Conservation (phyloP, 2,113 vertebrate species). For the Mohoua ochrocephala region DNA sequence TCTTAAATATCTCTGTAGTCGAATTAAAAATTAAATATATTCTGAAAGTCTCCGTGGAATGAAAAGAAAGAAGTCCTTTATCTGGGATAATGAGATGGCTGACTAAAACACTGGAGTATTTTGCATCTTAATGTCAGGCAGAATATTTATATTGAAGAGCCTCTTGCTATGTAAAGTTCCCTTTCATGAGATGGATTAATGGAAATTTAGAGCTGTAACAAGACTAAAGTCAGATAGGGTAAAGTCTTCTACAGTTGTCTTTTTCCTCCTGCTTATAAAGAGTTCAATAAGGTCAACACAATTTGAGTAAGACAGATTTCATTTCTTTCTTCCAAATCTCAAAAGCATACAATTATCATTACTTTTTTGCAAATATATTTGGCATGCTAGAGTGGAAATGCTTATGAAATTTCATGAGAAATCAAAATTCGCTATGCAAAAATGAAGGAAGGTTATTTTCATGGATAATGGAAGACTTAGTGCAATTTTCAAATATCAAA, state of each 20-base stretch:
- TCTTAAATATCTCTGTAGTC: background rate
- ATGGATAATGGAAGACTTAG: background rate
- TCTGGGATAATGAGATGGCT: background rate
- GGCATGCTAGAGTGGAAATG: background rate
- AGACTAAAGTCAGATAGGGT: background rate
- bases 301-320: background rate
- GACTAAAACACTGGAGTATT: background rate
- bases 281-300: background rate
- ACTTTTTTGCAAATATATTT: background rate
- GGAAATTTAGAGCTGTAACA: background rate
- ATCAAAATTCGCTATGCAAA: background rate
- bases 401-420: background rate
- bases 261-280: background rate
- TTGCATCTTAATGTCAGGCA: background rate
- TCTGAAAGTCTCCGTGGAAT: background rate
- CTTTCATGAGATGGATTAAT: background rate
- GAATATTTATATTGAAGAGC: background rate
- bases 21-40: background rate
- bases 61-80: background rate
- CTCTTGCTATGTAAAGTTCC: background rate
- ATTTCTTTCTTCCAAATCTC: background rate
- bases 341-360: background rate
- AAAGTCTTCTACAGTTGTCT: background rate
- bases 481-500: background rate
- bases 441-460: background rate